Percentiles rank a stretch among this genome's conserved stretches.
These are phyloP conservation scores for Argyresthia albistria DNA, from an alignment of 2,888 invertebrate species.

Conservation along the genomic window DNA sequence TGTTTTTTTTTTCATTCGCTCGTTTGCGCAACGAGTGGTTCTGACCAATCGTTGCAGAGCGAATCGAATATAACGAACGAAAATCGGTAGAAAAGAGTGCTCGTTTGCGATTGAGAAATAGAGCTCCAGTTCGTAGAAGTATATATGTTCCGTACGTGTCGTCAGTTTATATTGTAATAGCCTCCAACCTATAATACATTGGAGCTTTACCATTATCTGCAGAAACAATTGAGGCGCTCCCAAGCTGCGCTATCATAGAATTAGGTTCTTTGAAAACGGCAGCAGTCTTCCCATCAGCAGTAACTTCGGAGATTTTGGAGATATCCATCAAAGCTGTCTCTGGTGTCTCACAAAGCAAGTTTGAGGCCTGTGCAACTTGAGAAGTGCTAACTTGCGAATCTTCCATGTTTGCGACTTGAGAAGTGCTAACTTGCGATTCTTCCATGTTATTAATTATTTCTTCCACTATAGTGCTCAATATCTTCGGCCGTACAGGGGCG, in stretches of 20 bases:
- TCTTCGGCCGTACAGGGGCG: background rate
- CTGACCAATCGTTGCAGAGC: no score
- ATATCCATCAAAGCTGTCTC: no score
- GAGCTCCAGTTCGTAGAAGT: no score
- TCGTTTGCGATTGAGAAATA: no score
- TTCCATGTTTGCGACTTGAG: background rate
- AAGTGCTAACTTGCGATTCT: background rate
- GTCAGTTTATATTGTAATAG: no score
- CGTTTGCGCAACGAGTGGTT: no score
- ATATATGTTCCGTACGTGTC: no score
- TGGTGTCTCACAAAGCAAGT: background rate
- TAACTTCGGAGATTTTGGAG: background rate
- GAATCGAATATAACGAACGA: no score
- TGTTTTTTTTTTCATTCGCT: no score
- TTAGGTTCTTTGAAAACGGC: conserved; percentile 16
- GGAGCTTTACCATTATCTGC: no score
- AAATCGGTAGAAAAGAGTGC: no score
- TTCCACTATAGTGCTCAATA: background rate
- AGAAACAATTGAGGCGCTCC: background rate
- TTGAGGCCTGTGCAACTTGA: background rate
- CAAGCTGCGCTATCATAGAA: conserved; percentile 21
- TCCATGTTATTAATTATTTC: background rate
- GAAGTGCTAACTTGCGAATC: background rate
- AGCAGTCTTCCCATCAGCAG: background rate
- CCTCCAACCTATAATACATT: no score